Evolutionary conservation across 2,888 invertebrate genomes (phyloP), one percentile per base, ranked within the genome.

Genomic region (Peribatodes rhomboidaria): DNA sequence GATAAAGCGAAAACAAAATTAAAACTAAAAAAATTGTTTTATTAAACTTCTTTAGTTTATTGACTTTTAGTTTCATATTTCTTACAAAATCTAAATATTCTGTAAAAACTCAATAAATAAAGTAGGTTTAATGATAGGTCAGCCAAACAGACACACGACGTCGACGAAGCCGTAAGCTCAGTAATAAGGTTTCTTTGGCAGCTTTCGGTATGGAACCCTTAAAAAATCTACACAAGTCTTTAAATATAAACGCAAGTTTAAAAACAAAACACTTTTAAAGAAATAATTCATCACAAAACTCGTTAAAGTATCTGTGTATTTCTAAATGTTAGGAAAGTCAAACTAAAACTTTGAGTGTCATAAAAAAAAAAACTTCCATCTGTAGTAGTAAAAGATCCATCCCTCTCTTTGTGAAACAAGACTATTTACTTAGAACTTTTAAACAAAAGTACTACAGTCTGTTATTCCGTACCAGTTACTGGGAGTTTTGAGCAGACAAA

Each of bases 371-470:
- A 35, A 27, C 46, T 49, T 61, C 47, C 31, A 33, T 44, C 39
- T 49, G 13, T 46, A 53, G 41, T 41, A 18, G 20, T 37, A 16
- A 35, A 33, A 54, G 22, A 31, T 16, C 33, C 64, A 44, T 61
- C 54, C 57, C 55, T 68, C 64, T 58, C 47, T 58, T 53, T 53
- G 47, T 37, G 49, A 71, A 69, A 79, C 75, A 68, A 72, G 73
- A 72, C 67, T 73, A 70, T 74, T 74, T 75, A 78, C 78, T 75
- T 67, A 74, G 67, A 75, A 74, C 69, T 78, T 74, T 73, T 31
- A 66, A 69, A 72, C 68, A 75, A 73, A 76, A 75, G 72, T 64
- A 54, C 58, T 58, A 69, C 70, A 61, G 62, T 66, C 70, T 75
- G 71, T 74, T 75, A 75, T 79, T 76, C 70, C 56, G 67, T 66